These are phyloP conservation scores for Phalacrocorax carbo DNA, from an alignment of 2,113 vertebrate genomes.

Conservation along the genomic window DNA sequence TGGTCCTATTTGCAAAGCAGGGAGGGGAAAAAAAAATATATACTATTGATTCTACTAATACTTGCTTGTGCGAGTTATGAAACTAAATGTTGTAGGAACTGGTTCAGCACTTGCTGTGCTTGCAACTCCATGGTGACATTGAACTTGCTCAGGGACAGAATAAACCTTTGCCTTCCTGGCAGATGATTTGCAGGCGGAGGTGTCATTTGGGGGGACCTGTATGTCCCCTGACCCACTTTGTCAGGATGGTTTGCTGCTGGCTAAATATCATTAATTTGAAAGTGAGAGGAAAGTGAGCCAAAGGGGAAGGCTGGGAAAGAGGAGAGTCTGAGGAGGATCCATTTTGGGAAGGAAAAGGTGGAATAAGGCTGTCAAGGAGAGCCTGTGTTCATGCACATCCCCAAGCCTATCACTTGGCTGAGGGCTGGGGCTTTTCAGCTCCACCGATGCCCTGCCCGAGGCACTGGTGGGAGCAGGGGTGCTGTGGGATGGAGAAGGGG, in stretches of 20 bases:
- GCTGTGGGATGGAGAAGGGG: not conserved
- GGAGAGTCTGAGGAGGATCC: not conserved
- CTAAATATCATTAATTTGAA: slow-evolving; percentile 36
- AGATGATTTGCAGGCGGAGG: not conserved
- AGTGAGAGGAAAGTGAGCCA: not conserved
- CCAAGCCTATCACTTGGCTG: not conserved
- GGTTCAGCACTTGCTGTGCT: slow-evolving; percentile 53
- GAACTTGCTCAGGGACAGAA: slow-evolving; percentile 56
- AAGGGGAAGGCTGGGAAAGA: not conserved
- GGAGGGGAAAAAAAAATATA: not conserved
- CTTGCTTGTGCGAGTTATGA: slow-evolving; percentile 20
- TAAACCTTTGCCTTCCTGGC: slow-evolving; percentile 54
- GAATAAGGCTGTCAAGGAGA: not conserved
- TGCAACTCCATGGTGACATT: slow-evolving; percentile 53
- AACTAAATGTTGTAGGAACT: not conserved
- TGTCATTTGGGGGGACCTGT: not conserved
- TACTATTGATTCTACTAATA: slow-evolving; percentile 8
- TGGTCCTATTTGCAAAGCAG: slow-evolving; percentile 41
- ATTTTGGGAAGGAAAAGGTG: not conserved
- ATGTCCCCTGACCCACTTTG: slow-evolving; percentile 27
- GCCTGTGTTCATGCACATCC: not conserved
- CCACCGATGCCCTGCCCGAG: rapidly evolving
- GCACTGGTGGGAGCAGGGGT: not conserved
- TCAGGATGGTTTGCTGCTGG: slow-evolving; percentile 43
- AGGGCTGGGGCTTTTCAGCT: not conserved